These are phyloP conservation scores for Lacanobia oleracea DNA, from an alignment of 2,888 invertebrate genomes.

Conservation along the genomic window DNA sequence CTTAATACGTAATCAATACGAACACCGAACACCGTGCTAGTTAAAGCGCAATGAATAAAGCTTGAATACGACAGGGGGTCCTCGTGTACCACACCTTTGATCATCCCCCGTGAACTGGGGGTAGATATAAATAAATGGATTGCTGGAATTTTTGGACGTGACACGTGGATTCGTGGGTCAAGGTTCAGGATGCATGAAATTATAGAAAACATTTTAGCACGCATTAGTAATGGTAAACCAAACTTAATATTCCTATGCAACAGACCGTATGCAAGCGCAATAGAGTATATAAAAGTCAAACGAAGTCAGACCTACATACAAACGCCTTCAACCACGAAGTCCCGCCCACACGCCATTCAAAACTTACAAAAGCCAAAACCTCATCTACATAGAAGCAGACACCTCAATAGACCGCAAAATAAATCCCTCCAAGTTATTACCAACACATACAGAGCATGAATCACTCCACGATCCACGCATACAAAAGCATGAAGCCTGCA, in stretches of 20 bases:
- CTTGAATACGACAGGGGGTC: slow-evolving; percentile 50
- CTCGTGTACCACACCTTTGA: slow-evolving; percentile 61
- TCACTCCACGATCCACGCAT: slow-evolving; percentile 62
- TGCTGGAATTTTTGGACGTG: slow-evolving; percentile 37
- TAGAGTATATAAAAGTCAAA: slow-evolving; percentile 16
- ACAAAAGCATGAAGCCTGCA: slow-evolving; percentile 68
- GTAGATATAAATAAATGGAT: slow-evolving; percentile 49
- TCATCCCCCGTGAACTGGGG: slow-evolving; percentile 46
- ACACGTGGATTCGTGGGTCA: slow-evolving; percentile 8
- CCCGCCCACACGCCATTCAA: slow-evolving; percentile 31
- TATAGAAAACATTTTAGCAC: neutral
- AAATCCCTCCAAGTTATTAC: slow-evolving; percentile 63
- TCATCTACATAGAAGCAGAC: slow-evolving; percentile 45
- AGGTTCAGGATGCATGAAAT: slow-evolving; percentile 4
- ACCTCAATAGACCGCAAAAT: slow-evolving; percentile 68
- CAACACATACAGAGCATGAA: slow-evolving; percentile 57
- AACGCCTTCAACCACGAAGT: slow-evolving; percentile 13
- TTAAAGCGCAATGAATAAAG: slow-evolving; percentile 56
- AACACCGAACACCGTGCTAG: slow-evolving; percentile 55
- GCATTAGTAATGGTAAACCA: neutral
- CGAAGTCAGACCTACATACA: slow-evolving; percentile 19
- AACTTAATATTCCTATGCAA: neutral
- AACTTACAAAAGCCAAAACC: slow-evolving; percentile 46
- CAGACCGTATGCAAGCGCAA: neutral
- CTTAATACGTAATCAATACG: slow-evolving; percentile 63